phyloP scores from a whole-genome alignment of 2,888 invertebrate genomes.

The Drosophila merina region DNA sequence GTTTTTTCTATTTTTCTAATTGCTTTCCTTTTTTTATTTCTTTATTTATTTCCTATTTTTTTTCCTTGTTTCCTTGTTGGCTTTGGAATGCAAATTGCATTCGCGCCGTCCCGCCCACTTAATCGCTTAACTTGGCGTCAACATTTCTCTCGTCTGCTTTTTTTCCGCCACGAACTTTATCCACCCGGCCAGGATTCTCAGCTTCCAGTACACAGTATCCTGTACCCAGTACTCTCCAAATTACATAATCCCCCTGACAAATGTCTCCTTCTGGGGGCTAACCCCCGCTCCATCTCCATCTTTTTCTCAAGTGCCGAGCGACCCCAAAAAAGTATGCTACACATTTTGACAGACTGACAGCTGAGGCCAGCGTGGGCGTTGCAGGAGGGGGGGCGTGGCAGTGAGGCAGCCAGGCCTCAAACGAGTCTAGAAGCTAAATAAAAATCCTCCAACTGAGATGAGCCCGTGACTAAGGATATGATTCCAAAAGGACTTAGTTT shows the following conservation, averaged over 20 bases:
- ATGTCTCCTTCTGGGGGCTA: constrained; percentile 3
- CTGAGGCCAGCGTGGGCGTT: constrained; percentile 23
- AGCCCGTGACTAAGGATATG: neutral
- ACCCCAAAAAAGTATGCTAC: constrained; percentile 39
- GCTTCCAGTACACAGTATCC: too few relatives aligned
- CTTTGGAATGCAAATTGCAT: constrained; percentile 25
- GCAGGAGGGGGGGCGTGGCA: neutral
- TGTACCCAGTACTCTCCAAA: constrained; percentile 7
- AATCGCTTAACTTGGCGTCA: constrained; percentile 36
- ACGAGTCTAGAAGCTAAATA: neutral
- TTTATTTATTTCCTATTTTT: neutral
- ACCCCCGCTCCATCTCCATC: too few relatives aligned
- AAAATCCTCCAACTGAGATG: neutral
- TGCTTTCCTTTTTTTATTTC: constrained; percentile 19
- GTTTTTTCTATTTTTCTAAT: constrained; percentile 25
- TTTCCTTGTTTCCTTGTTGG: constrained; percentile 6
- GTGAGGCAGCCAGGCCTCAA: neutral
- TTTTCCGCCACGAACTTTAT: neutral
- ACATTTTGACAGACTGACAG: constrained; percentile 41
- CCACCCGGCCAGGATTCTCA: neutral
- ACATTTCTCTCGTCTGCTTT: constrained; percentile 8
- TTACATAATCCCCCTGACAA: constrained; percentile 37
- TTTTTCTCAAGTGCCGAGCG: constrained; percentile 5
- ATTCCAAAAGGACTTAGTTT: neutral
- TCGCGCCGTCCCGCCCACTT: constrained; percentile 7